A percentile compares a stretch with the other conserved stretches of the same genome.
Conservation (phyloP, 2,113 vertebrate genomes). For the Ceratotherium simum region DNA sequence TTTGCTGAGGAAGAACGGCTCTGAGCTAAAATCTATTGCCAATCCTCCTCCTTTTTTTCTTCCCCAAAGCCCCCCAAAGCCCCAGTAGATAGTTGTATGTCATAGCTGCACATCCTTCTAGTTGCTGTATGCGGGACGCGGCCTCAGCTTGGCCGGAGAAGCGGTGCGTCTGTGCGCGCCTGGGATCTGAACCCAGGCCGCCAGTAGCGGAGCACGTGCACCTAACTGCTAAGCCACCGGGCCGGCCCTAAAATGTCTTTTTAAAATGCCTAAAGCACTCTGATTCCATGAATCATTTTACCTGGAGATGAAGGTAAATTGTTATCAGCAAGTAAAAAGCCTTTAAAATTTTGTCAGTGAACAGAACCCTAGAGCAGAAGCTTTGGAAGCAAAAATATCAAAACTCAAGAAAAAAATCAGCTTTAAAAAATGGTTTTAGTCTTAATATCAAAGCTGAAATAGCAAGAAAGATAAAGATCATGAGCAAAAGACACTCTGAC, state of each 20-base stretch:
- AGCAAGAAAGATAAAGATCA: slow-evolving; percentile 24
- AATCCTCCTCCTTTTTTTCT: too few species aligned
- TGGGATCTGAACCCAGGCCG: too few species aligned
- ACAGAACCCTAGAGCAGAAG: background rate
- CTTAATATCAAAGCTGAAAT: background rate
- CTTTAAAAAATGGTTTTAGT: background rate
- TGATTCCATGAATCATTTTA: background rate
- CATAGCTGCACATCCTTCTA: too few species aligned
- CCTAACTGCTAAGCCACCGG: too few species aligned
- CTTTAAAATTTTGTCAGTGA: background rate
- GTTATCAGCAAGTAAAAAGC: background rate
- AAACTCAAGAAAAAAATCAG: slow-evolving; percentile 10
- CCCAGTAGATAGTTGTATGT: too few species aligned
- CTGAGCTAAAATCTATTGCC: too few species aligned
- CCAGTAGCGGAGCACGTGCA: too few species aligned
- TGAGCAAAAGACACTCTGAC: background rate
- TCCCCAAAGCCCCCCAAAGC: too few species aligned
- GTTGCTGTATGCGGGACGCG: too few species aligned
- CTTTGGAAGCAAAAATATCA: background rate
- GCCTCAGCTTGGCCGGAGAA: too few species aligned
- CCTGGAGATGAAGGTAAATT: background rate
- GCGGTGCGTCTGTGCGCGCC: too few species aligned
- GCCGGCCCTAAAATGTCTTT: background rate
- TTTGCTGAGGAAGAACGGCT: too few species aligned
- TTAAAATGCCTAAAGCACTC: slow-evolving; percentile 12